Conservation (phyloP, 2,797 vertebrate genomes). For the Liasis olivaceus region DNA sequence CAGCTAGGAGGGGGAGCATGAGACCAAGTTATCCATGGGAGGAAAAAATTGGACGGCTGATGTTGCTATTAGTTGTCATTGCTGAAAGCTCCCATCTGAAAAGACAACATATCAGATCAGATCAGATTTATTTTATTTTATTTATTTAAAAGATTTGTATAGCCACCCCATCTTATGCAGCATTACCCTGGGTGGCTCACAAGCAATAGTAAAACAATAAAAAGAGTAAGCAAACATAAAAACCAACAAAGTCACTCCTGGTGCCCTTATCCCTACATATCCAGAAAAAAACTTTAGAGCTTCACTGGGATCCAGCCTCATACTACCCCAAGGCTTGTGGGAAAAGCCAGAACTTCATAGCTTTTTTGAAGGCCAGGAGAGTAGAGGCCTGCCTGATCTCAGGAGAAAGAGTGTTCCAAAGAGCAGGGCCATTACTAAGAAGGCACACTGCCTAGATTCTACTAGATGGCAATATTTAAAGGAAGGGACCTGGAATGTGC, state of each 20-base stretch:
- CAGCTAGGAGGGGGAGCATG: conserved; percentile 47
- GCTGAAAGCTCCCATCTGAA: conserved; percentile 96
- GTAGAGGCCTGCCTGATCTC: neutral
- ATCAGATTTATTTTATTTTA: neutral
- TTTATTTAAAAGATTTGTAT: neutral
- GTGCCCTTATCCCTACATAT: neutral
- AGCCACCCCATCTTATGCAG: neutral
- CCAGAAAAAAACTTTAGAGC: neutral
- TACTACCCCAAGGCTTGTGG: neutral
- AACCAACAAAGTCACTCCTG: neutral
- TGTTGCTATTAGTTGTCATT: conserved; percentile 99
- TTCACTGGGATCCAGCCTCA: neutral
- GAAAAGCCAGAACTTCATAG: neutral
- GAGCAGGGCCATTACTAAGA: neutral
- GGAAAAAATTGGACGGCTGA: conserved; percentile 96
- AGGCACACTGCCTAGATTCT: neutral
- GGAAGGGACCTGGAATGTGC: neutral
- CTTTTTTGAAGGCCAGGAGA: neutral
- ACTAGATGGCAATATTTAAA: neutral
- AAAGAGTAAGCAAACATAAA: neutral
- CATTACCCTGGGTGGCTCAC: neutral
- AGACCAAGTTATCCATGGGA: conserved; percentile 85
- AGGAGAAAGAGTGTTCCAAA: neutral
- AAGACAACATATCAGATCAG: conserved; percentile 9
- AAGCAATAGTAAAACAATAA: neutral